Percentiles rank a stretch among this genome's conserved stretches.
Evolutionary conservation across 2,113 vertebrate species (phyloP).

Genomic region (Caranx melampygus): DNA sequence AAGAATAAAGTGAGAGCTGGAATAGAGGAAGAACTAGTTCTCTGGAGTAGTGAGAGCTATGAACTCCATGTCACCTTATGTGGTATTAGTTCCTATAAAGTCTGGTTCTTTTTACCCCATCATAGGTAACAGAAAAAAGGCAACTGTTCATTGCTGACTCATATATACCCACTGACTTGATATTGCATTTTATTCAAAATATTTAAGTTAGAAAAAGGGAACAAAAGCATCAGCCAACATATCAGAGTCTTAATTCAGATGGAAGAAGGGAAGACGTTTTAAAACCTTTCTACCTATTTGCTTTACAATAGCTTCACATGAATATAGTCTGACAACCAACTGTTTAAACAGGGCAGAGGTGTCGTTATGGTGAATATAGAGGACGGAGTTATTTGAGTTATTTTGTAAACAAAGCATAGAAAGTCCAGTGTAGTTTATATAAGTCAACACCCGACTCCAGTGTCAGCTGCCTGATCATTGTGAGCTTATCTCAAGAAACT

Average conservation of each 20-base stretch:
- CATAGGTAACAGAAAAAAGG: no score
- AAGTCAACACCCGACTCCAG: conserved; percentile 19
- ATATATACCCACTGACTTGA: no score
- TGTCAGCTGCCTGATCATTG: neutral
- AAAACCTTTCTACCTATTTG: no score
- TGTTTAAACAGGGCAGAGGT: neutral
- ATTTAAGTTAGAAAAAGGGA: no score
- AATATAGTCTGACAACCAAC: neutral
- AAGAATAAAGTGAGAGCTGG: neutral
- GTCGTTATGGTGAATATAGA: neutral
- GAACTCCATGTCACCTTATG: neutral
- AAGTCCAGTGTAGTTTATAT: conserved; percentile 25
- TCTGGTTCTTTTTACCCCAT: neutral
- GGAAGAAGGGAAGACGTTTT: no score
- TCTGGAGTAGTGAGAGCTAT: neutral
- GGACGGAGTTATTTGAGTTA: neutral
- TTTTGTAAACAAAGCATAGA: neutral
- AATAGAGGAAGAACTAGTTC: neutral
- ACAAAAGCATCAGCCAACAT: no score
- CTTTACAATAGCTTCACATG: neutral
- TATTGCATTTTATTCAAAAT: no score
- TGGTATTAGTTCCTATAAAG: neutral
- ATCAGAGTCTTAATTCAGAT: no score
- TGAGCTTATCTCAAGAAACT: conserved; percentile 27
- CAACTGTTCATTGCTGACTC: no score